Percentiles rank a stretch among this genome's conserved stretches.
phyloP scores from a whole-genome alignment of 2,113 vertebrate genomes.

The Zootoca vivipara region DNA sequence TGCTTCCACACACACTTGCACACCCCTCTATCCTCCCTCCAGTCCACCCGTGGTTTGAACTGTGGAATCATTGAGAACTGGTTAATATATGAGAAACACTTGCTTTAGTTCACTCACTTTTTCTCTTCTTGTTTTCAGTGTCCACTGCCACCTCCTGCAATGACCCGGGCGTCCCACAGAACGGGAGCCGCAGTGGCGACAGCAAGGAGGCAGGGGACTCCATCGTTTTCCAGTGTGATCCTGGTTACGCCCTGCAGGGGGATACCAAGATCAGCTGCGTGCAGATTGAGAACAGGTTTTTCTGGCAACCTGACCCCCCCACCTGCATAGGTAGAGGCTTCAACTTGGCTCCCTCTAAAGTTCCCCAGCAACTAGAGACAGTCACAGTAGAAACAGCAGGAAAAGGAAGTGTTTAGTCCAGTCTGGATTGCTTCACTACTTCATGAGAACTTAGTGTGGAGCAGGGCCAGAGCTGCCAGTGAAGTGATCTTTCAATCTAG shows the following conservation, averaged over 20 bases:
- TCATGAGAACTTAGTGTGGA: not conserved
- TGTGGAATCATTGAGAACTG: not conserved
- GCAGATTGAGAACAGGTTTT: slow-evolving; percentile 93
- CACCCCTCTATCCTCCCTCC: too few relatives aligned
- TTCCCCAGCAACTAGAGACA: too few relatives aligned
- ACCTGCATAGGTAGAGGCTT: slow-evolving; percentile 84
- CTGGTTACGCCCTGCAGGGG: slow-evolving; percentile 92
- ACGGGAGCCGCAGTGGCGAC: slow-evolving; percentile 92
- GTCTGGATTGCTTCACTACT: not conserved
- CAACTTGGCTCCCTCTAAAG: too few relatives aligned
- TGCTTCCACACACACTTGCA: too few relatives aligned
- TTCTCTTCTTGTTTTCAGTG: slow-evolving; percentile 71
- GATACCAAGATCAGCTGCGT: slow-evolving; percentile 90
- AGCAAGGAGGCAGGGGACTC: slow-evolving; percentile 91
- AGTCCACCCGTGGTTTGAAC: not conserved
- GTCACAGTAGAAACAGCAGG: not conserved
- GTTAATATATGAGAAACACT: not conserved
- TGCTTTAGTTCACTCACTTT: fast-evolving
- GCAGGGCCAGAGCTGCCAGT: not conserved
- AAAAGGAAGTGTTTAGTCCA: not conserved
- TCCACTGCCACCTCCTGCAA: slow-evolving; percentile 98
- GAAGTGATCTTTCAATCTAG: too few relatives aligned
- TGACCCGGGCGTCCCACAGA: slow-evolving; percentile 93
- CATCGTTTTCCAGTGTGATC: slow-evolving; percentile 94
- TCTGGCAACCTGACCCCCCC: slow-evolving; percentile 97